Percentiles rank a stretch among this genome's conserved stretches.
These are phyloP conservation scores for Apostichopus japonicus DNA, from an alignment of 35 echinoderm and acorn worm genomes.

Conservation along the genomic window DNA sequence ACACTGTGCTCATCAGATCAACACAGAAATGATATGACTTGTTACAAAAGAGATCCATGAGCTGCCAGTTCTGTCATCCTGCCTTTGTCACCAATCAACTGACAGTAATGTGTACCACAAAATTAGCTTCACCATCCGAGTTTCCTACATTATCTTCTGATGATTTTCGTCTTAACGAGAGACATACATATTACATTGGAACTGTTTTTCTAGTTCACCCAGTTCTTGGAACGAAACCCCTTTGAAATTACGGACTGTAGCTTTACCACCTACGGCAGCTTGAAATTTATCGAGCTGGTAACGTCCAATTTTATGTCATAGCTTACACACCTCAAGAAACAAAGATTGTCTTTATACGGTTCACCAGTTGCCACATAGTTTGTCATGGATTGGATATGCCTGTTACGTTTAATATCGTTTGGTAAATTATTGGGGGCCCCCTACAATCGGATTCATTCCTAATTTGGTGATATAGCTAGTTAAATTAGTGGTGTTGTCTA, in stretches of 20 bases:
- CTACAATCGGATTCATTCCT: not conserved
- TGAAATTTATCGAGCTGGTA: slow-evolving; percentile 2
- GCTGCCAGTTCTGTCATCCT: too few species aligned
- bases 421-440: slow-evolving; percentile 22
- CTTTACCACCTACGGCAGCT: not conserved
- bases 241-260: not conserved
- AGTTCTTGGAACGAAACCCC: too few species aligned
- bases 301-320: not conserved
- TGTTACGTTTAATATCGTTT: slow-evolving; percentile 12
- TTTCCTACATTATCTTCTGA: not conserved
- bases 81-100: too few species aligned
- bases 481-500: not conserved
- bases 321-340: slow-evolving; percentile 59
- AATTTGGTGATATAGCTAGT: not conserved
- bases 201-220: not conserved
- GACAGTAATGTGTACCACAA: not conserved
- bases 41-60: too few species aligned
- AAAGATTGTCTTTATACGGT: slow-evolving; percentile 55
- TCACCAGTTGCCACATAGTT: not conserved
- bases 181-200: slow-evolving; percentile 35
- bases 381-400: not conserved
- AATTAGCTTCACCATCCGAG: not conserved
- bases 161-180: not conserved
- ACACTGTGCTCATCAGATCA: not conserved
- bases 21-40: too few species aligned